Conservation (phyloP, 2,113 vertebrate species). For the Cavia porcellus region DNA sequence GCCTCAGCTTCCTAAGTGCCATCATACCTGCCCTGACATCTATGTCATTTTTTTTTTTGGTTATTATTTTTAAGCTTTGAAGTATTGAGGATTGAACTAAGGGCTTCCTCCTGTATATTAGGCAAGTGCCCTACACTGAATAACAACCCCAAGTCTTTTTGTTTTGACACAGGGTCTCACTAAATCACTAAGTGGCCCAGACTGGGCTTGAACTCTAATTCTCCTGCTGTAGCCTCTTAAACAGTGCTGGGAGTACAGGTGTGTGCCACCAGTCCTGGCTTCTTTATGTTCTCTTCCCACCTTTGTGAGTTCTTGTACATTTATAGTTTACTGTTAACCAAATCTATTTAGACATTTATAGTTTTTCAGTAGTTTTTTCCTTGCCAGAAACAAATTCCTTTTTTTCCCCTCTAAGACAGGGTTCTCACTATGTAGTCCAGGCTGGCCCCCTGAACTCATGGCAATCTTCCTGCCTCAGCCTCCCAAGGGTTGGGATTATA, state of each 20-base stretch:
- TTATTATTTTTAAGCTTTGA: background rate
- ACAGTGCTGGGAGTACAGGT: background rate
- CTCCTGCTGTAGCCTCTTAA: background rate
- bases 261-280: background rate
- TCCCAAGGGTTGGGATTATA: background rate
- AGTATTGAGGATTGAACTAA: background rate
- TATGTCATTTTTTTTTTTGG: background rate
- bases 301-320: background rate
- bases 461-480: background rate
- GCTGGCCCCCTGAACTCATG: background rate
- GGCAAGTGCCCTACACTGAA: background rate
- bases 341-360: background rate
- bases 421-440: background rate
- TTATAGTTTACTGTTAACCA: background rate
- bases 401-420: background rate
- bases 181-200: background rate
- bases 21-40: background rate
- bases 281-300: background rate
- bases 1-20: background rate
- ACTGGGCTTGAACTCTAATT: background rate
- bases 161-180: background rate
- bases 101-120: background rate
- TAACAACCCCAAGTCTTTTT: background rate
- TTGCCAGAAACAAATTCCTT: background rate
- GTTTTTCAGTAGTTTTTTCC: background rate